Evolutionary conservation across 2,113 vertebrate genomes (phyloP).

Genomic region (Ellobius talpinus): DNA sequence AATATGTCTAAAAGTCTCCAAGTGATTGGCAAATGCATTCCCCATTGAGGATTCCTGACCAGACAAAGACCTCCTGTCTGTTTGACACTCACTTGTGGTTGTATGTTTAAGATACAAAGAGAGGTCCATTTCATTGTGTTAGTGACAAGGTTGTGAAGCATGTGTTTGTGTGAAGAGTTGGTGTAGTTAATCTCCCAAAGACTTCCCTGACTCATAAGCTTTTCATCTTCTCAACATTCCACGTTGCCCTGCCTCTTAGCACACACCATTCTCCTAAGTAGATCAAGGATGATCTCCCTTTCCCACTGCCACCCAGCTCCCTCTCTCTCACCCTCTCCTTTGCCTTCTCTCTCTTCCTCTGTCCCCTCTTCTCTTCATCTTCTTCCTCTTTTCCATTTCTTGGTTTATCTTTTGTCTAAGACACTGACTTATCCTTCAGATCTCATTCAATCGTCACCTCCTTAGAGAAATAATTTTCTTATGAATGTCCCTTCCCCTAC

Average conservation of each 20-base stretch:
- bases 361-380: too few species aligned
- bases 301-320: background rate
- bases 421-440: background rate
- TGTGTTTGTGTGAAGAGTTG: background rate
- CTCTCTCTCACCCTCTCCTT: fast-evolving
- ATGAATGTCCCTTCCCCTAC: background rate
- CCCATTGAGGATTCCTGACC: background rate
- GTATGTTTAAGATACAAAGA: background rate
- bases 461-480: slow-evolving; percentile 8
- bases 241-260: background rate
- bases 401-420: background rate
- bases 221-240: background rate
- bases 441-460: background rate
- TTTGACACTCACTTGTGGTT: background rate
- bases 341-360: background rate
- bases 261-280: background rate
- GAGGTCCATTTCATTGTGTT: background rate
- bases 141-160: background rate
- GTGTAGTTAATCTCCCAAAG: background rate
- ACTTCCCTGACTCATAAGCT: background rate
- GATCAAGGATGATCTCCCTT: background rate
- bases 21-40: background rate
- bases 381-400: background rate
- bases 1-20: background rate
- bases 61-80: background rate